Evolutionary conservation across 2,113 vertebrate genomes (phyloP), one percentile per base, ranked within the genome.

Genomic region (Gila orcuttii): DNA sequence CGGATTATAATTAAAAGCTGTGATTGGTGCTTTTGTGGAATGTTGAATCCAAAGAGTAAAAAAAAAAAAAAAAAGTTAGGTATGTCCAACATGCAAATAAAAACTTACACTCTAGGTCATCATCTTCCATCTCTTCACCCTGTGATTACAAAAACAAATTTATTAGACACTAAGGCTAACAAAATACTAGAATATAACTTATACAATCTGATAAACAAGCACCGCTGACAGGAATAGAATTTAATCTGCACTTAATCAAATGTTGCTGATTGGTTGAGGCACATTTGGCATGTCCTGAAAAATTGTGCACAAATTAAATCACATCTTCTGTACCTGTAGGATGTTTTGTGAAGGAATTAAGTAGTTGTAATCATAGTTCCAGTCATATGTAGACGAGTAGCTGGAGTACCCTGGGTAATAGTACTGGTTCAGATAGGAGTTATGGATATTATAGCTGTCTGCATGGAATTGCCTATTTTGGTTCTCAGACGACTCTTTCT

Each of bases 61-160:
- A 31, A 31, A 28, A 28, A 28, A 4, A n/a, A 23, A n/a, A 74
- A 47, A 3, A 17, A 68, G n/a, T 8, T 1, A 52, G 15, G 33
- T 57, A 57, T 7, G 17, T 23, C 52, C 55, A 78, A 76, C 31
- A 17, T 31, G 28, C 15, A 33, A 33, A 68, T 68, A 1, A 59
- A 77, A 50, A 47, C 93, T n/a, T 25, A 97, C 97, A 96, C 97
- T 98, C 97, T 69, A 97, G 82, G 1, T 95, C 96, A 64, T 97
- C 96, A 45, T 98, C 97, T 83, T 95, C 93, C 4, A 94, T 92
- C 84, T 95, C 94, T 93, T 97, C 96, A 6, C 94, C 94, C 97
- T 98, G 90, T 64, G 92, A 81, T 86, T 19, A 23, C 11, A 71
- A 71, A 78, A 55, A 55, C 15, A 59, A 75, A 9, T 11, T 1